Conservation (phyloP, 92 coral and sea anemone species). For the Pocillopora grandis region DNA sequence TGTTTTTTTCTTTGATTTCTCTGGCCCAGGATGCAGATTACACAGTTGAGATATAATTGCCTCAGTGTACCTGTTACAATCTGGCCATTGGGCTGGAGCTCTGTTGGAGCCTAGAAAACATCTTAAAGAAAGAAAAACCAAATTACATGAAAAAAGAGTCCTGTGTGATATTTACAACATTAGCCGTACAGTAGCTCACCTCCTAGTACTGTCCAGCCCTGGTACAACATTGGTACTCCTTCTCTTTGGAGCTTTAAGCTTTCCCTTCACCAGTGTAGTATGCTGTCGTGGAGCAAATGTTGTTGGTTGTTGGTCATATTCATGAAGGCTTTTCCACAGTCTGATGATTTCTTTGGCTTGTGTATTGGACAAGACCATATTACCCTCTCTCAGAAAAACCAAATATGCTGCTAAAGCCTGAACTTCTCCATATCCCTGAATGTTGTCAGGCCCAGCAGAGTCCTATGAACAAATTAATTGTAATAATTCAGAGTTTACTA, state of each 20-base stretch:
- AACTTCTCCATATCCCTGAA: slow-evolving; percentile 48
- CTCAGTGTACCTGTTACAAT: slow-evolving; percentile 37
- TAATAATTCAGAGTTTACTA: not conserved
- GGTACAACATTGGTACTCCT: slow-evolving; percentile 19
- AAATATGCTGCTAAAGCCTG: slow-evolving; percentile 51
- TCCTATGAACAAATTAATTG: slow-evolving; percentile 18
- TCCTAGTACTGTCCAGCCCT: slow-evolving; percentile 36
- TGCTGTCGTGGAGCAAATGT: slow-evolving; percentile 50
- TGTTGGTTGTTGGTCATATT: slow-evolving; percentile 40
- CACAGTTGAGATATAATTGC: slow-evolving; percentile 33
- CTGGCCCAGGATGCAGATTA: slow-evolving; percentile 32
- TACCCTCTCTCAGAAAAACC: slow-evolving; percentile 25
- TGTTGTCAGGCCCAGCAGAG: slow-evolving; percentile 58
- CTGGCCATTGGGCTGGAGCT: slow-evolving; percentile 61
- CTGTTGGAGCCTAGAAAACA: slow-evolving; percentile 41
- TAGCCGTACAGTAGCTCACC: not conserved
- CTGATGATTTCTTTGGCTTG: slow-evolving; percentile 41
- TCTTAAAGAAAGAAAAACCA: not conserved
- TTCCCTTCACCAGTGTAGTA: slow-evolving; percentile 26
- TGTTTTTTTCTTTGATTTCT: not conserved
- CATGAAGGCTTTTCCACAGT: slow-evolving; percentile 41
- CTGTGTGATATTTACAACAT: no score
- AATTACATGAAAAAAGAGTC: no score
- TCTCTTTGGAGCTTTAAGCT: slow-evolving; percentile 32
- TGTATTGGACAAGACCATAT: slow-evolving; percentile 35